Conservation (phyloP, 1,140 invertebrate genomes). For the Conus ventricosus region DNA sequence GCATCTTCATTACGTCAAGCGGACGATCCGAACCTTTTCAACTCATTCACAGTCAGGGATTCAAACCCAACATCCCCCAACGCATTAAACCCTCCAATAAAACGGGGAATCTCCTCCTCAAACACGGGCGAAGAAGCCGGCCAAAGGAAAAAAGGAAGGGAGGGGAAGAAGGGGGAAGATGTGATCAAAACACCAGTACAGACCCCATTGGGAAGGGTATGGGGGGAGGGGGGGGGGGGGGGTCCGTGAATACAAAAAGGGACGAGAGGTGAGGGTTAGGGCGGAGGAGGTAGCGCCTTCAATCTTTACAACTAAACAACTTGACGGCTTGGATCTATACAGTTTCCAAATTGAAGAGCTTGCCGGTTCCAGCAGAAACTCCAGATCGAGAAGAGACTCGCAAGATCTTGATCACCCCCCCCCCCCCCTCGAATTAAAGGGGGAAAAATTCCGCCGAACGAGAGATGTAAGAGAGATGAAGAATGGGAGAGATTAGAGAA, state of each 20-base stretch:
- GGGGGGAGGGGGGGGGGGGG: too few relatives aligned
- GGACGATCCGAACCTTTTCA: neutral
- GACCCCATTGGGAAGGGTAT: neutral
- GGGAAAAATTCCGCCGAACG: neutral
- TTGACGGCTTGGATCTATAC: conserved; percentile 19
- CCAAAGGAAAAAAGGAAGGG: neutral
- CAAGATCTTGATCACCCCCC: too few relatives aligned
- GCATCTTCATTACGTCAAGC: neutral
- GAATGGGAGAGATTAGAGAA: neutral
- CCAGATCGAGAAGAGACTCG: too few relatives aligned
- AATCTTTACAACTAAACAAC: conserved; percentile 31
- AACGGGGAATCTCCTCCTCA: neutral
- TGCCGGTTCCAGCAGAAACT: neutral
- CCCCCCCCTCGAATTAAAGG: neutral
- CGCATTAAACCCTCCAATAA: neutral
- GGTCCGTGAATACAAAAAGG: neutral
- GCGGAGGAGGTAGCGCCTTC: neutral
- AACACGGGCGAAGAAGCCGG: neutral
- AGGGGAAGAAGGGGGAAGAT: neutral
- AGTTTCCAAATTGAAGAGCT: conserved; percentile 16
- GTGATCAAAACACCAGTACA: neutral
- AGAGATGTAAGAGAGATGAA: neutral
- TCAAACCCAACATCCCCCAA: neutral
- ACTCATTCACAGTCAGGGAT: neutral
- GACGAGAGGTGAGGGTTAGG: neutral